A percentile compares a stretch with the other conserved stretches of the same genome.
These are phyloP conservation scores for Eupithecia exiguata DNA, from an alignment of 2,888 invertebrate species.

Conservation along the genomic window DNA sequence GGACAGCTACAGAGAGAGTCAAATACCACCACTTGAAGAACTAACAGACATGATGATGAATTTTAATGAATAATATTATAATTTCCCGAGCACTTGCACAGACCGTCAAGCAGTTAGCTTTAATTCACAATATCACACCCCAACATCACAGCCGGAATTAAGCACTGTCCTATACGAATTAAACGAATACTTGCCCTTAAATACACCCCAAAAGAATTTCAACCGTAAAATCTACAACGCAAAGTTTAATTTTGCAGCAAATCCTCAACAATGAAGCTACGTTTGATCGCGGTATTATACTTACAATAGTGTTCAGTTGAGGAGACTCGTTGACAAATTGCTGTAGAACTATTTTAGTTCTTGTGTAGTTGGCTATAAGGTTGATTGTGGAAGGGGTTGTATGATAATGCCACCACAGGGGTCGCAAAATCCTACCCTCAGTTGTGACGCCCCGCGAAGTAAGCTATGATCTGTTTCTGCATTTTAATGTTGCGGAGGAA, in stretches of 20 bases:
- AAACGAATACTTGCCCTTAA: conserved; percentile 80
- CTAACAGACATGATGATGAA: not conserved
- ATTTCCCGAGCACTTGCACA: conserved; percentile 46
- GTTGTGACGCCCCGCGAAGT: conserved; percentile 82
- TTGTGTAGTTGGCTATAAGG: conserved; percentile 54
- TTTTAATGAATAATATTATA: conserved; percentile 26
- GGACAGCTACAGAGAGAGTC: not conserved
- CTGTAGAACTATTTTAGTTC: conserved; percentile 52
- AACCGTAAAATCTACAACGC: conserved; percentile 35
- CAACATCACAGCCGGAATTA: conserved; percentile 72
- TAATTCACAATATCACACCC: conserved; percentile 48
- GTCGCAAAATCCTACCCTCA: conserved; percentile 78
- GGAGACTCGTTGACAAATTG: conserved; percentile 74
- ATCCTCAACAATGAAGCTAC: conserved; percentile 62
- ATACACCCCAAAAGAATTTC: conserved; percentile 52
- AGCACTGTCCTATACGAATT: conserved; percentile 79
- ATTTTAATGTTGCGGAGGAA: conserved; percentile 63
- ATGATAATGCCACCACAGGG: conserved; percentile 76
- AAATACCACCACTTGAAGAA: not conserved
- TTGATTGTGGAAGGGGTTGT: conserved; percentile 50
- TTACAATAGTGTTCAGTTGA: conserved; percentile 81
- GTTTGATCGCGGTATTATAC: conserved; percentile 82
- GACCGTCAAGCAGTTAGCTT: conserved; percentile 36
- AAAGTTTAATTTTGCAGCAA: conserved; percentile 49
- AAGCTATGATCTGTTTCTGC: conserved; percentile 81